These are phyloP conservation scores for Peromyscus aztecus DNA, from an alignment of 2,797 vertebrate species.

Conservation along the genomic window DNA sequence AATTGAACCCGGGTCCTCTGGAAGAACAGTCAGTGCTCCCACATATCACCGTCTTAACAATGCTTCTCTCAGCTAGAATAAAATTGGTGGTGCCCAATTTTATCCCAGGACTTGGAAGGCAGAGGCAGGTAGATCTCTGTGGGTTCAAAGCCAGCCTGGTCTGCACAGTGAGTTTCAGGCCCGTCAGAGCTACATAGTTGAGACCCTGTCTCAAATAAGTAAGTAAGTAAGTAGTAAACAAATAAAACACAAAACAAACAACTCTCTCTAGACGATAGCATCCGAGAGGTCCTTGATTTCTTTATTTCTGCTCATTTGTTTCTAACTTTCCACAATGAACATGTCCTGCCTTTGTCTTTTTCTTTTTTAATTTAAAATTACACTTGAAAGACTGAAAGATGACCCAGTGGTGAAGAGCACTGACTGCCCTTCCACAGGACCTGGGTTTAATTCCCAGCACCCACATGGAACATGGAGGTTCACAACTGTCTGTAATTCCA, in stretches of 20 bases:
- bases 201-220: background rate
- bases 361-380: background rate
- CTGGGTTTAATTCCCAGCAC: background rate
- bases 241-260: too few relatives aligned
- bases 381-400: background rate
- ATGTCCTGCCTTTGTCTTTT: background rate
- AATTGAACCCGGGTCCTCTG: too few relatives aligned
- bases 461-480: background rate
- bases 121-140: background rate
- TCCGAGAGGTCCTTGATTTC: background rate
- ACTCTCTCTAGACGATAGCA: background rate
- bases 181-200: background rate
- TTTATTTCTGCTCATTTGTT: conserved; percentile 33
- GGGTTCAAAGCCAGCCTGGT: background rate
- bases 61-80: background rate
- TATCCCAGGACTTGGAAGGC: background rate
- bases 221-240: too few relatives aligned
- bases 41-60: background rate
- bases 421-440: background rate
- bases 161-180: background rate
- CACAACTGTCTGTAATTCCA: background rate
- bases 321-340: background rate
- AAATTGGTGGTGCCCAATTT: background rate
- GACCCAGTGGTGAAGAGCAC: background rate
- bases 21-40: too few relatives aligned